These are phyloP conservation scores for Drosophila stalkeri DNA, from an alignment of 2,888 invertebrate species.

Conservation along the genomic window DNA sequence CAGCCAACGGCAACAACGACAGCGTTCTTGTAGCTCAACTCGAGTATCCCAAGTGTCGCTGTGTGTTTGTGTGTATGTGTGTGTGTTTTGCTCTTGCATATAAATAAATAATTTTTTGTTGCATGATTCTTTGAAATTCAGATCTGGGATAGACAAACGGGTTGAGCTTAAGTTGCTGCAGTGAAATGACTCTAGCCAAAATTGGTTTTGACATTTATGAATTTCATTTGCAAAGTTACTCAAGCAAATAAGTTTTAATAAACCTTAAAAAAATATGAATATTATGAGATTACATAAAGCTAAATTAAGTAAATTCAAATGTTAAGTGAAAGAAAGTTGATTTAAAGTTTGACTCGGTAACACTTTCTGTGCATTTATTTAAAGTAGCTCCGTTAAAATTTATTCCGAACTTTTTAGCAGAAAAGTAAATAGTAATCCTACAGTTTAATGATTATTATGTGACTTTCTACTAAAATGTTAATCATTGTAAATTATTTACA, in stretches of 20 bases:
- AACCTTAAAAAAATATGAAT: not conserved
- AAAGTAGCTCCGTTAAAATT: no score
- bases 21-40: slow-evolving; percentile 50
- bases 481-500: slow-evolving; percentile 12
- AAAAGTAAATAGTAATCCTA: not conserved
- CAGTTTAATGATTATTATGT: not conserved
- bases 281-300: not conserved
- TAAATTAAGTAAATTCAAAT: not conserved
- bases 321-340: not conserved
- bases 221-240: slow-evolving; percentile 39
- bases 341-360: not conserved
- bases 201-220: slow-evolving; percentile 47
- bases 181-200: slow-evolving; percentile 16
- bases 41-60: slow-evolving; percentile 47
- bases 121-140: slow-evolving; percentile 57
- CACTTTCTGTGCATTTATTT: no score
- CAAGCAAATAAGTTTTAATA: not conserved
- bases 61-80: not conserved
- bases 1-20: slow-evolving; percentile 43
- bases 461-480: not conserved
- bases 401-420: not conserved
- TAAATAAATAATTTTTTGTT: slow-evolving; percentile 68
- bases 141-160: slow-evolving; percentile 16
- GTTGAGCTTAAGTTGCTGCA: slow-evolving; percentile 11
- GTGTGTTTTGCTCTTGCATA: slow-evolving; percentile 53